These are phyloP conservation scores for Trachelus stipa DNA, from an alignment of 2,888 invertebrate genomes.

Conservation along the genomic window DNA sequence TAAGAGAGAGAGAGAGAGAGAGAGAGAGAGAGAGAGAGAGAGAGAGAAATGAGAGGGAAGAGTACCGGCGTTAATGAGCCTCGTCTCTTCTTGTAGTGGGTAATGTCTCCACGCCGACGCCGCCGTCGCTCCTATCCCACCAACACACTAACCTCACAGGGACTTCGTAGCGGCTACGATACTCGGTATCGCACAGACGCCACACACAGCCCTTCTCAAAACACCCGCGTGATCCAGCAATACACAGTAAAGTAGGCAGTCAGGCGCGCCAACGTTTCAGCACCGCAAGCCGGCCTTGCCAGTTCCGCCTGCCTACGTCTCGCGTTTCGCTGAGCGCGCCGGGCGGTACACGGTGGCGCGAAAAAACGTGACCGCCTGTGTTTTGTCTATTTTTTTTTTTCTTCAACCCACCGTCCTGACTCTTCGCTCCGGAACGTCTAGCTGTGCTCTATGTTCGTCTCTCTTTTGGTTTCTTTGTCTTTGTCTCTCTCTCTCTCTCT, in stretches of 20 bases:
- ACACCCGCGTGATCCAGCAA: slow-evolving; percentile 17
- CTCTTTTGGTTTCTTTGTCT: slow-evolving; percentile 12
- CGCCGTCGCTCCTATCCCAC: slow-evolving; percentile 22
- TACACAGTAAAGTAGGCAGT: slow-evolving; percentile 8
- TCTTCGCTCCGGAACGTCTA: slow-evolving; percentile 5
- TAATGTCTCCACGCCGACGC: slow-evolving; percentile 39
- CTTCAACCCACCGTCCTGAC: neutral
- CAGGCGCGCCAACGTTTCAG: slow-evolving; percentile 10
- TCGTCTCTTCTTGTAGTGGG: slow-evolving; percentile 40
- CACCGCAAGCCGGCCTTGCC: slow-evolving; percentile 42
- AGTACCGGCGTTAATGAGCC: slow-evolving; percentile 43
- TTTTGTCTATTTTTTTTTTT: neutral
- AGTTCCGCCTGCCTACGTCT: slow-evolving; percentile 43
- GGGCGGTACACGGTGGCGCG: slow-evolving; percentile 24
- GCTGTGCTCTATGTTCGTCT: slow-evolving; percentile 23
- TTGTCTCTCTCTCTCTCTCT: slow-evolving; percentile 11
- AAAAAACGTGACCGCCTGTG: slow-evolving; percentile 11
- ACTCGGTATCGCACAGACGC: slow-evolving; percentile 24
- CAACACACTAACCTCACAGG: slow-evolving; percentile 12
- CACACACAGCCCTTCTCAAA: slow-evolving; percentile 20
- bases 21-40: too few relatives aligned
- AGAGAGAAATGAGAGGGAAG: slow-evolving; percentile 18
- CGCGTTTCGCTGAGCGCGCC: slow-evolving; percentile 23
- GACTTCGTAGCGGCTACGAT: slow-evolving; percentile 20
- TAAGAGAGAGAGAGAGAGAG: slow-evolving; percentile 14